Evolutionary conservation across 2,797 vertebrate species (phyloP).

Genomic region (Acrossocheilus fasciatus): DNA sequence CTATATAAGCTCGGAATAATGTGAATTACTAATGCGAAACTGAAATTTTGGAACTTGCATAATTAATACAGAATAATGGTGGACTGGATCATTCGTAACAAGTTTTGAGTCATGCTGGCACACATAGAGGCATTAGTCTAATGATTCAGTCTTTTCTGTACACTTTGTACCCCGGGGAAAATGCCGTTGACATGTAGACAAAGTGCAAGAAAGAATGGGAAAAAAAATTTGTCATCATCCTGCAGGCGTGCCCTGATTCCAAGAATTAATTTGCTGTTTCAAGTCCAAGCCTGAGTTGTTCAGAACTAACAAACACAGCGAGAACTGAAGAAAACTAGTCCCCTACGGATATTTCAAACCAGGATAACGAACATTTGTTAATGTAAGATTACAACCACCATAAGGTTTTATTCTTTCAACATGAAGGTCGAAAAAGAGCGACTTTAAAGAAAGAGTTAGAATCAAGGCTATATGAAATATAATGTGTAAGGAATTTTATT

Average conservation of each 20-base stretch:
- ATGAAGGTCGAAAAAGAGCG: neutral
- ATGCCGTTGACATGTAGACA: conserved; percentile 34
- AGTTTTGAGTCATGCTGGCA: conserved; percentile 40
- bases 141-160: conserved; percentile 36
- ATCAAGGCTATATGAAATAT: neutral
- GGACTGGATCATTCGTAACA: conserved; percentile 25
- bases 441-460: neutral
- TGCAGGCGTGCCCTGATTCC: conserved; percentile 31
- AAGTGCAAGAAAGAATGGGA: conserved; percentile 20
- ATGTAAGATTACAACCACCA: neutral
- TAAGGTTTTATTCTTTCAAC: neutral
- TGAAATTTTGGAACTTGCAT: conserved; percentile 11
- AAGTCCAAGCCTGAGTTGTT: conserved; percentile 19
- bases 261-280: conserved; percentile 27
- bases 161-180: conserved; percentile 35
- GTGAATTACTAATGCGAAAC: neutral
- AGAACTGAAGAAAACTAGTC: conserved; percentile 24
- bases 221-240: conserved; percentile 17
- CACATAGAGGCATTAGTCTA: conserved; percentile 28
- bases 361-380: neutral
- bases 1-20: neutral
- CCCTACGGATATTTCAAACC: neutral
- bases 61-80: conserved; percentile 16
- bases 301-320: conserved; percentile 16
- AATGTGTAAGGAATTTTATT: neutral